Conservation (phyloP, 2,888 invertebrate genomes). For the Clivina fossor region DNA sequence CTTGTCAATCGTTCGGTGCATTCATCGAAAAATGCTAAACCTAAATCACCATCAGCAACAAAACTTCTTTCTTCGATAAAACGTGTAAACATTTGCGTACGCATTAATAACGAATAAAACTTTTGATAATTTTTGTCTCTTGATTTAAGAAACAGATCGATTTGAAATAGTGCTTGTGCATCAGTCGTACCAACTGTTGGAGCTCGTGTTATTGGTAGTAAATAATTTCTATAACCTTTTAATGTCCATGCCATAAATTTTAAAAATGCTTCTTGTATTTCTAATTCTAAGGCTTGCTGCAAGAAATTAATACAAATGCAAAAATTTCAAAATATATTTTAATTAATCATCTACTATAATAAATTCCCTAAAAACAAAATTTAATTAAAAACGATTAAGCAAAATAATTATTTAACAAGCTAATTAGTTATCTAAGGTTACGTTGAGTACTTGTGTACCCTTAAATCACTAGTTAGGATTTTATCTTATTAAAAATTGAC, state of each 20-base stretch:
- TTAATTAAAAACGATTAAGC: constrained; percentile 5
- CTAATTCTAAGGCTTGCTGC: constrained; percentile 82
- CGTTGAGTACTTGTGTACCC: no score
- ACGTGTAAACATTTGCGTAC: constrained; percentile 96
- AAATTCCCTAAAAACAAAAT: constrained; percentile 11
- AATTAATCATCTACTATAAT: constrained; percentile 24
- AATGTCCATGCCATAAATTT: constrained; percentile 92
- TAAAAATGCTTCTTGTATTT: constrained; percentile 96
- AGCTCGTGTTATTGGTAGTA: constrained; percentile 91
- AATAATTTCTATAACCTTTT: constrained; percentile 83
- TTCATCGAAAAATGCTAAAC: constrained; percentile 95
- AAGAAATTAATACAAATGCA: constrained; percentile 42
- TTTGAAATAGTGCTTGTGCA: constrained; percentile 91
- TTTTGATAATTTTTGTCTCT: constrained; percentile 86
- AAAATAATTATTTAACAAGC: no score
- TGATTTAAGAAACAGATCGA: constrained; percentile 84
- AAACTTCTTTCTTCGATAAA: constrained; percentile 99
- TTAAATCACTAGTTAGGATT: no score
- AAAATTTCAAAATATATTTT: constrained; percentile 23
- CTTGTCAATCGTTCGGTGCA: constrained; percentile 79
- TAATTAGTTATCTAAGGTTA: no score
- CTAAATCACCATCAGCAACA: constrained; percentile 96
- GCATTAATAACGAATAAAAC: constrained; percentile 86
- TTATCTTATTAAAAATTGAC: no score
- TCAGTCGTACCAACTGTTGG: constrained; percentile 94